A percentile compares a stretch with the other conserved stretches of the same genome.
Evolutionary conservation across 2,888 invertebrate genomes (phyloP).

Genomic region (Bombylius major): DNA sequence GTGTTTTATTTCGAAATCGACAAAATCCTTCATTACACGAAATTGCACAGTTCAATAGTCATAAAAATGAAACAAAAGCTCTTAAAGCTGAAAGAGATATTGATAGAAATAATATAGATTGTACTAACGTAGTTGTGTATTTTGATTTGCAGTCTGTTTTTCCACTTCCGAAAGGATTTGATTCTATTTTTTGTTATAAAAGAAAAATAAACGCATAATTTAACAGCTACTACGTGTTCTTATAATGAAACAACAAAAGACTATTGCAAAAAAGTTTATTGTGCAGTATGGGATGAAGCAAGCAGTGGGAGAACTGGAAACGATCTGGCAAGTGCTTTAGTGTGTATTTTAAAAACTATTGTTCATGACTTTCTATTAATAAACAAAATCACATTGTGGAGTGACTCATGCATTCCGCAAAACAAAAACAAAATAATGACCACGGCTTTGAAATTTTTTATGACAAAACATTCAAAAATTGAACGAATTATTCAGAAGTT

Average conservation of each 20-base stretch:
- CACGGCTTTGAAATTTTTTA: not conserved
- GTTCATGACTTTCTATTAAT: not conserved
- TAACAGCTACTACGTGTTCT: no score
- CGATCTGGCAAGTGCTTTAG: not conserved
- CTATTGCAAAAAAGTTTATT: not conserved
- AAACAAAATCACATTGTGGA: not conserved
- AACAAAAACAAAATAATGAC: not conserved
- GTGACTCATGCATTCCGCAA: not conserved
- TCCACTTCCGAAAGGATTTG: no score
- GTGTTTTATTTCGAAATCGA: no score
- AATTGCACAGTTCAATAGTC: no score
- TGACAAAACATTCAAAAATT: not conserved
- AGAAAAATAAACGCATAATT: no score
- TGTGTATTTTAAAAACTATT: not conserved
- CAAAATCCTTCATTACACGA: no score
- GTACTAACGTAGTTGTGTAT: no score
- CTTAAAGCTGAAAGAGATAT: no score
- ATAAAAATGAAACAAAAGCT: no score
- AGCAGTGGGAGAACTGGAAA: not conserved
- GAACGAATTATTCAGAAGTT: not conserved
- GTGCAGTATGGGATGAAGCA: not conserved
- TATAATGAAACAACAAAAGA: not conserved
- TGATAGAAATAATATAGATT: no score
- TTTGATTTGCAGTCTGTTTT: no score
- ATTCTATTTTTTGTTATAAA: no score